These are phyloP conservation scores for Loris lydekkerianus DNA, from an alignment of 2,797 vertebrate genomes.

Conservation along the genomic window DNA sequence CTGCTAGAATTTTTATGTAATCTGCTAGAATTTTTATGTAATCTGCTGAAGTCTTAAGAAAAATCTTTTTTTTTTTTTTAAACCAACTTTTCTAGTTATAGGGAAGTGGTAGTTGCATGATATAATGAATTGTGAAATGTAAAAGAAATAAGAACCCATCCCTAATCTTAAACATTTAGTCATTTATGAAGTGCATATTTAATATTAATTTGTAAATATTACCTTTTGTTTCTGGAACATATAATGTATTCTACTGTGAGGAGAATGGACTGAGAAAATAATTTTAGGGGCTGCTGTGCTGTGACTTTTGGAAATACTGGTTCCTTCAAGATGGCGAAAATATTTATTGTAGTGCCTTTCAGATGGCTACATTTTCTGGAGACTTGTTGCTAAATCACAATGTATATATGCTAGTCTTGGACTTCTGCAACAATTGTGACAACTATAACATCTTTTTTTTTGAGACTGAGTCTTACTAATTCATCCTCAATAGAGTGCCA, in stretches of 20 bases:
- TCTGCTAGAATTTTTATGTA: neutral
- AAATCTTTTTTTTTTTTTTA: neutral
- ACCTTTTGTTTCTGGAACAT: slow-evolving; percentile 42
- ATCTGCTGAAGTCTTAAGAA: neutral
- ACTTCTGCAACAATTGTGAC: neutral
- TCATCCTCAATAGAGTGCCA: no score
- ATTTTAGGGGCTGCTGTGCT: slow-evolving; percentile 13
- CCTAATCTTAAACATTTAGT: slow-evolving; percentile 28
- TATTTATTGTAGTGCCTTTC: slow-evolving; percentile 25
- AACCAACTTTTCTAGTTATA: slow-evolving; percentile 37
- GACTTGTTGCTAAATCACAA: slow-evolving; percentile 4
- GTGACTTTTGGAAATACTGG: slow-evolving; percentile 60
- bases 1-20: slow-evolving; percentile 49
- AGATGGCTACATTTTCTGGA: slow-evolving; percentile 59
- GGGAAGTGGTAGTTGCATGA: neutral
- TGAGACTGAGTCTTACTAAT: no score
- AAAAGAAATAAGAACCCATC: slow-evolving; percentile 45
- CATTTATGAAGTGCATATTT: slow-evolving; percentile 37
- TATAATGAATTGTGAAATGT: slow-evolving; percentile 47
- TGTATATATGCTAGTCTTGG: neutral
- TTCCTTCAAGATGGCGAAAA: slow-evolving; percentile 45
- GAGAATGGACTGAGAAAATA: neutral
- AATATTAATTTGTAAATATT: slow-evolving; percentile 37
- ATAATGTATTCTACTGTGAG: neutral
- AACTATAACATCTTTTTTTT: slow-evolving; percentile 54